A percentile compares a stretch with the other conserved stretches of the same genome.
phyloP scores from a whole-genome alignment of 2,797 vertebrate species.

The Pteronotus mesoamericanus region DNA sequence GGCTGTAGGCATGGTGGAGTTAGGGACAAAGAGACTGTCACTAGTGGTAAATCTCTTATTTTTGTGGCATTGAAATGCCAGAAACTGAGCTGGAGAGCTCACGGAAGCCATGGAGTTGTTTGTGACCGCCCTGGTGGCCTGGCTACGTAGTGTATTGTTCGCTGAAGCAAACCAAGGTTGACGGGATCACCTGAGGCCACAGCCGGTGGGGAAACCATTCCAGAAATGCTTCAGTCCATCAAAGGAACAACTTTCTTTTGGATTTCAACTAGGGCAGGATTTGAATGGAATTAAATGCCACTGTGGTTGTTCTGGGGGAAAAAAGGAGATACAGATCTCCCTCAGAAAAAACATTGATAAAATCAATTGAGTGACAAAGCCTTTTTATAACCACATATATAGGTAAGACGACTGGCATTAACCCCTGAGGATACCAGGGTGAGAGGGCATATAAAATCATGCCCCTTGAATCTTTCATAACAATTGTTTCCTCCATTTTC shows the following conservation, averaged over 20 bases:
- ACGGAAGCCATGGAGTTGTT: background rate
- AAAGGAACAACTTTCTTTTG: background rate
- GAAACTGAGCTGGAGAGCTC: background rate
- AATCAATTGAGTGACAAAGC: background rate
- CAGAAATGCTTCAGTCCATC: background rate
- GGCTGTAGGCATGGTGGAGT: background rate
- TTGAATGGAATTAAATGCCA: background rate
- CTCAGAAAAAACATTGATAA: background rate
- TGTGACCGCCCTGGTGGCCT: background rate
- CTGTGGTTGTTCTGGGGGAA: background rate
- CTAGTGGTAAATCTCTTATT: slow-evolving; percentile 36
- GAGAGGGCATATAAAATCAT: background rate
- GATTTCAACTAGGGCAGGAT: slow-evolving; percentile 28
- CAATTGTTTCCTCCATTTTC: background rate
- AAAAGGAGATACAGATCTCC: background rate
- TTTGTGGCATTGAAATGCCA: slow-evolving; percentile 25
- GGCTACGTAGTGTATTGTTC: slow-evolving; percentile 4
- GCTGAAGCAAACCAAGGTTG: background rate
- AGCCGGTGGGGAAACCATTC: background rate
- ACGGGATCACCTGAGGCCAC: slow-evolving; percentile 1
- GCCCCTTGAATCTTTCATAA: background rate
- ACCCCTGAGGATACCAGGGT: background rate
- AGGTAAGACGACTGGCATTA: background rate
- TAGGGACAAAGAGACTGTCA: slow-evolving; percentile 58
- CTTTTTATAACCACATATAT: background rate